Evolutionary conservation across 2,797 vertebrate species (phyloP), one percentile per base, ranked within the genome.

Genomic region (Fratercula arctica): DNA sequence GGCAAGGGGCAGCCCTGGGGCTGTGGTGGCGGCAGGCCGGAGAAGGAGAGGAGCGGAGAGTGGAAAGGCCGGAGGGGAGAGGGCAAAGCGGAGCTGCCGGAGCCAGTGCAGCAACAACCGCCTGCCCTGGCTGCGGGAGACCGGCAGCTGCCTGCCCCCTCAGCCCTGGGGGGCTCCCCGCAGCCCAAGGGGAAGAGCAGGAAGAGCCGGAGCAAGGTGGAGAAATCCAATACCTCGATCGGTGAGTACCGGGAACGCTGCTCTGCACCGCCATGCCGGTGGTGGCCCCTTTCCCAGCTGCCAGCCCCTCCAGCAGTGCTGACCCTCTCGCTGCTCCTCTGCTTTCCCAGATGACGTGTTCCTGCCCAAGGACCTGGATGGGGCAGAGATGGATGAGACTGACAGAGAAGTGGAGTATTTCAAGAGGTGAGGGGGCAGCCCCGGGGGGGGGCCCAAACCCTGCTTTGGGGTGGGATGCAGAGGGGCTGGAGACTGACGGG

Each of bases 401-500:
- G 99, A 99, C 98, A 98, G 99, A 67, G 99, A 99, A 98, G 99
- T 99, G 97, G 99, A 99, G 93, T 99, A 99, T 98, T 99, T 99
- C 95, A 99, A 99, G 98, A 99, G 99, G 99, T 99, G 93, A 97
- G 90, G 18, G 24, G 16, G 8, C 18, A 33, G 5, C 37, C 16
- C 2, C 0, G 4, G 3, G 1, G 7, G 13, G 1, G 6, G 9
- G 39, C 0, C 6, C 1, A 1, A 20, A 5, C 23, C 23, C 19
- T 37, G 45, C 15, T 51, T 25, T 6, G 19, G 13, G 23, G 4
- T 45, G 43, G 43, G 7, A 6, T 37, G 24, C 35, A 2, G 33
- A 6, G 54, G 53, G 35, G 41, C 59, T 35, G 54, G 53, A 20
- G 29, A 67, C 70, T 90, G 50, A 96, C 37, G 7, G 13, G 57